Evolutionary conservation across 2,888 invertebrate genomes (phyloP), one percentile per base, ranked within the genome.

Genomic region (Euplagia quadripunctaria): DNA sequence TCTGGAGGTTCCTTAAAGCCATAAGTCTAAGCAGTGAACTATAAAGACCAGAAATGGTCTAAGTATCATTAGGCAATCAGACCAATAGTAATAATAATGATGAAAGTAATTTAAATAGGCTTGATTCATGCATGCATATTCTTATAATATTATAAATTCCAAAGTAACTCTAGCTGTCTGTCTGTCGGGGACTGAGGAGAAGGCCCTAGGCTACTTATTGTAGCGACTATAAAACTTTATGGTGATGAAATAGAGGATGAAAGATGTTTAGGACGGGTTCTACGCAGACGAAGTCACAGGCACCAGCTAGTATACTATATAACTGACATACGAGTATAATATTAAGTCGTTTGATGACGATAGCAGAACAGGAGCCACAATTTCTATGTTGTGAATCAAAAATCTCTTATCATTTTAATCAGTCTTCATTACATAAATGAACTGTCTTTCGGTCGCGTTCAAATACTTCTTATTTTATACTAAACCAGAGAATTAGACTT

Each of bases 391-490:
- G 14, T 52, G 51, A 52, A 5, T 52, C 5, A 52, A 52, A 52
- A 52, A 6, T 52, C 17, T 52, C 51, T 52, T 6, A 5, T 52
- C 51, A 52, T 11, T 9, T n/a, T 4, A n/a, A 52, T 52, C 8
- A 8, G 6, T n/a, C 17, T 3, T n/a, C 17, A 52, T 3, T 52
- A 52, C 7, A 7, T 52, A n/a, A 52, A 52, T 52, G 17, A 55
- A 55, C n/a, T 20, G 20, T 20, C 1, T 58, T 58, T 58, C 5
- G 12, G 20, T 11, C 11, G 12, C 12, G 1, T 12, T 58, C 5
- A 58, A 58, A 58, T 0, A 51, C 4, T 14, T 58, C 58, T 64
- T 43, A 52, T 77, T 75, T 72, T 74, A 42, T 70, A 11, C 11
- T 12, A 49, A 41, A 31, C 8, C 9, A 51, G n/a, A 14, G 16